A percentile compares a stretch with the other conserved stretches of the same genome.
Conservation (phyloP, 92 coral and sea anemone species). For the Parazoanthus atlanticus region DNA sequence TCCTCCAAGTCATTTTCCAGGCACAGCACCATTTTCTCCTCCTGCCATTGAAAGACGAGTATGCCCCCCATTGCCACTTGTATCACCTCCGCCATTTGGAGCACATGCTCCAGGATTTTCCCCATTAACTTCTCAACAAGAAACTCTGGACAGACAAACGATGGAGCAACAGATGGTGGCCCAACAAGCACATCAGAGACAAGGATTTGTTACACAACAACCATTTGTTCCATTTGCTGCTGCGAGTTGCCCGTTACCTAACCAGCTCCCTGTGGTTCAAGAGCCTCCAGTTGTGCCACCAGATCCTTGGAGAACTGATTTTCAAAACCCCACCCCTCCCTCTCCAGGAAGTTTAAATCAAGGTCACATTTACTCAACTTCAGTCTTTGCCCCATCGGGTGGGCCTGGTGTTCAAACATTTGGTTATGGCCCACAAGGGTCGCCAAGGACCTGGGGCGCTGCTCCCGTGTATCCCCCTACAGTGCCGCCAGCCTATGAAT, state of each 20-base stretch:
- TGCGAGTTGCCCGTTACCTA: background rate
- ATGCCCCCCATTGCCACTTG: background rate
- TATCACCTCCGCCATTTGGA: background rate
- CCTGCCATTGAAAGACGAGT: slow-evolving; percentile 27
- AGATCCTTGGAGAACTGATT: slow-evolving; percentile 20
- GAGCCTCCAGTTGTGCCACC: background rate
- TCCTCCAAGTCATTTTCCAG: background rate
- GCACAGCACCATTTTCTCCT: slow-evolving; percentile 12
- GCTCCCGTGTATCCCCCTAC: background rate
- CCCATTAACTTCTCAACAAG: background rate
- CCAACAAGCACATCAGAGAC: slow-evolving; percentile 2
- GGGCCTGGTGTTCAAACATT: background rate
- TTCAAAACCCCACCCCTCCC: background rate
- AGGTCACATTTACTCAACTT: background rate
- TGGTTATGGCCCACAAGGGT: background rate
- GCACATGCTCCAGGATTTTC: slow-evolving; percentile 10
- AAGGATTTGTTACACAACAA: background rate
- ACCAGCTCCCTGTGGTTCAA: slow-evolving; percentile 1
- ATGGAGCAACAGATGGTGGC: background rate
- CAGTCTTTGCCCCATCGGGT: background rate
- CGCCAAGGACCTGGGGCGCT: background rate
- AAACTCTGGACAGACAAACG: background rate
- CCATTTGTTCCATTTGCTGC: background rate
- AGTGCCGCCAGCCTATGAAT: background rate
- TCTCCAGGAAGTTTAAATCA: background rate